Percentiles rank a stretch among this genome's conserved stretches.
Conservation (phyloP, 2,888 invertebrate species). For the Cyclophora punctaria region DNA sequence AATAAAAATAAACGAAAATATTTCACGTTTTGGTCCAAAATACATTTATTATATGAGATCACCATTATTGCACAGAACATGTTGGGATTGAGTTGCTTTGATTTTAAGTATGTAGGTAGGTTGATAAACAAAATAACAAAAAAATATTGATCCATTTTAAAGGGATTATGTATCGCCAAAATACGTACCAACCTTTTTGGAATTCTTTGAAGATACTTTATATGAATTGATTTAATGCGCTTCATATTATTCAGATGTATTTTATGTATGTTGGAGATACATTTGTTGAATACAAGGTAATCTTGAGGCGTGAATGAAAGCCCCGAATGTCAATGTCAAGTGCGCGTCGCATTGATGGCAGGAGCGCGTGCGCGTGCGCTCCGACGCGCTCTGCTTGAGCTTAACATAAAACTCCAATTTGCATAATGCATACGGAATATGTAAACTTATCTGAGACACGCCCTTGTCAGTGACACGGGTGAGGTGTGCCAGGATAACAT, state of each 20-base stretch:
- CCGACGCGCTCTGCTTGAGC: slow-evolving; percentile 29
- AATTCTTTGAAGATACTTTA: no score
- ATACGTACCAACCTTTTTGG: no score
- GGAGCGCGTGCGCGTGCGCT: slow-evolving; percentile 19
- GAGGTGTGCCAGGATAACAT: slow-evolving; percentile 71
- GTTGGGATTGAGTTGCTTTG: slow-evolving; percentile 10
- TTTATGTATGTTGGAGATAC: no score
- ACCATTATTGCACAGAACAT: slow-evolving; percentile 13
- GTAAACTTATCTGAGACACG: slow-evolving; percentile 71
- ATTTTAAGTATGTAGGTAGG: slow-evolving; percentile 1
- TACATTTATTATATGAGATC: slow-evolving; percentile 14
- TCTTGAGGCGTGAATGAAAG: slow-evolving; percentile 21
- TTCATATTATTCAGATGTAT: no score
- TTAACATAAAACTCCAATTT: slow-evolving; percentile 73
- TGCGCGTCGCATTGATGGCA: slow-evolving; percentile 30
- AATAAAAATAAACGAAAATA: neutral
- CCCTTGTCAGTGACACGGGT: slow-evolving; percentile 65
- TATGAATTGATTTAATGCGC: slow-evolving; percentile 10
- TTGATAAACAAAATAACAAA: slow-evolving; percentile 1
- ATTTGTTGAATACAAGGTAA: slow-evolving; percentile 12
- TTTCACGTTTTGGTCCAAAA: slow-evolving; percentile 6
- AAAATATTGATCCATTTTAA: neutral
- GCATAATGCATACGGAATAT: slow-evolving; percentile 74
- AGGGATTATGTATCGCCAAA: no score
- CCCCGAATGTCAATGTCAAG: slow-evolving; percentile 32